Evolutionary conservation across 2,113 vertebrate species (phyloP).

Genomic region (Elgaria multicarinata): DNA sequence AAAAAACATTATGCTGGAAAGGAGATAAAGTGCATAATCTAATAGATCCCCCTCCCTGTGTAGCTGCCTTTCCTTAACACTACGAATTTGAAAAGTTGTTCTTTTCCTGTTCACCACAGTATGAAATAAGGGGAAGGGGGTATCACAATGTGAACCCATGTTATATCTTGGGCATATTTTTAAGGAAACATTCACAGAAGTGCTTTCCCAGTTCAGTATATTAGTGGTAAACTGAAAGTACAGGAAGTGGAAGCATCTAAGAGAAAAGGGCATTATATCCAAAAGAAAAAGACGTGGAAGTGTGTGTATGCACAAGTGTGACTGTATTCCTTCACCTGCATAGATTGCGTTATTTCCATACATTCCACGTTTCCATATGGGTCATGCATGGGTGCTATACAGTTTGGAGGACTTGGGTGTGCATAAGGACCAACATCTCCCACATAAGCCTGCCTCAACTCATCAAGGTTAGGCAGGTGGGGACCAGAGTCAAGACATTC

Average conservation of each 20-base stretch:
- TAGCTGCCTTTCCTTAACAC: constrained; percentile 15
- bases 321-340: too few species aligned
- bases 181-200: not conserved
- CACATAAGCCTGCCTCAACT: not conserved
- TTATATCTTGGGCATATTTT: not conserved
- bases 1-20: constrained; percentile 11
- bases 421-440: not conserved
- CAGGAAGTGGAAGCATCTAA: too few species aligned
- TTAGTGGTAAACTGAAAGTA: too few species aligned
- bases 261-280: too few species aligned
- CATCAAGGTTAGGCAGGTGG: not conserved
- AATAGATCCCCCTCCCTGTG: constrained; percentile 5
- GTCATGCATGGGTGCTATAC: too few species aligned
- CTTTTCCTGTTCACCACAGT: not conserved
- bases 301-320: not conserved
- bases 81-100: constrained; percentile 19
- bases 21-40: constrained; percentile 46
- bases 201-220: not conserved
- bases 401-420: not conserved
- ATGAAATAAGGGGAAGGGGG: not conserved
- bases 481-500: not conserved
- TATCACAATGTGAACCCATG: constrained; percentile 7
- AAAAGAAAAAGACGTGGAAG: too few species aligned
- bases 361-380: too few species aligned
- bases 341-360: too few species aligned